Evolutionary conservation across 2,113 vertebrate genomes (phyloP).

Genomic region (Cygnus buccinator): DNA sequence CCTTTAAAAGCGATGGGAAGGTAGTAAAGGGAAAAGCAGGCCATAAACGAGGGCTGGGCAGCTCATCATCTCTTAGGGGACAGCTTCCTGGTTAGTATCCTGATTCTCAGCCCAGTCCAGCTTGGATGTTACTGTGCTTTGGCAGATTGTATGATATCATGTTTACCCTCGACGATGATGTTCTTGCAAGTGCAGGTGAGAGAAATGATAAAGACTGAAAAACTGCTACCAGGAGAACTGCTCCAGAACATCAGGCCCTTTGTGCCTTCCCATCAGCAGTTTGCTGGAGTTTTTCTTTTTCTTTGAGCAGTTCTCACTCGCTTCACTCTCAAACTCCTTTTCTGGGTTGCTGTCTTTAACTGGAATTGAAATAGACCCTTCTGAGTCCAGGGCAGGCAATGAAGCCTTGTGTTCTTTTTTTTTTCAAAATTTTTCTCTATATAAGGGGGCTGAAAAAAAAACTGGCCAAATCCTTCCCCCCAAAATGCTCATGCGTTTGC

Average conservation of each 20-base stretch:
- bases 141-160: background rate
- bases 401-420: background rate
- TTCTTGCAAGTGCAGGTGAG: constrained; percentile 10
- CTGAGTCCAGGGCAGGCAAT: background rate
- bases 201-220: background rate
- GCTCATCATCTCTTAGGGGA: background rate
- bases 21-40: background rate
- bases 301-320: background rate
- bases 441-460: background rate
- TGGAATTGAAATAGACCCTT: background rate
- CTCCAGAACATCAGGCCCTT: background rate
- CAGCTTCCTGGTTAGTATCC: background rate
- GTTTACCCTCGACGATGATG: background rate
- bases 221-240: background rate
- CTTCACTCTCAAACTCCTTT: background rate
- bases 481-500: background rate
- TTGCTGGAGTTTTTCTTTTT: background rate
- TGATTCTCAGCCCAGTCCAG: background rate
- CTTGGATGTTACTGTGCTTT: background rate
- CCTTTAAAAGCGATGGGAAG: background rate
- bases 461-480: background rate
- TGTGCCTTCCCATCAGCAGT: background rate
- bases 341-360: background rate
- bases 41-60: background rate
- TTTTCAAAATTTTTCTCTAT: background rate